Base-by-base conservation (phyloP, 2,888 invertebrate species). In the Parelbella ahira region DNA sequence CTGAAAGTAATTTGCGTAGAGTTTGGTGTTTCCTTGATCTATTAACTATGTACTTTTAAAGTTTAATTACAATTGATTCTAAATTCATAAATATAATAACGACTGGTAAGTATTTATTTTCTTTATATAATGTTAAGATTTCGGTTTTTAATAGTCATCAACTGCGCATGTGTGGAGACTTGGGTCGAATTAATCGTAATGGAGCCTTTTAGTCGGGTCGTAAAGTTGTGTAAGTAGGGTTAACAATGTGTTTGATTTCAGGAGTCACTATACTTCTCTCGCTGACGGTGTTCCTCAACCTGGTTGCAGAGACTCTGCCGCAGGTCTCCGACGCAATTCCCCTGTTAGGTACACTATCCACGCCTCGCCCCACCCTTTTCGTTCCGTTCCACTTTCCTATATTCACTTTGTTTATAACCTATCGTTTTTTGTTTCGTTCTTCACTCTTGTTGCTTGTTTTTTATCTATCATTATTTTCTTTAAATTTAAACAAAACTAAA, bases 271-370 rank as follows among this genome's bases (percentile, higher is more conserved):
- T 98, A 90, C 95, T 98, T 90, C 96, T 99, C 88, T 98, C 98
- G 89, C 94, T 99, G 92, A 98, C 98, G 91, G 98, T 99, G 91
- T 99, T 99, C 93, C 95, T 98, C 91, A 97, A 98, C 92, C 94
- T 98, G 92, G 98, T 99, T 89, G 97, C 98, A 70, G 98, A 98
- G 93, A 97, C 98, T 90, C 96, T 98, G 94, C 98, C 98, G 89
- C 97, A 97, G 92, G 98, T 98, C 89, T 98, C 98, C 89, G 98
- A 98, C 91, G 98, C 98, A 89, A 97, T 99, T 90, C 98, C 99
- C 90, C 92, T 99, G 91, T 97, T 99, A 94, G 98, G 98, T 97
- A 95, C 92, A 91, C 84, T 72, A 59, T 68, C 84, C 86, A 81
- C 61, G 73, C 81, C 79, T 71, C 62, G 61, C 70, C 79, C 67